Base-by-base conservation (phyloP, 2,113 vertebrate species). In the Gadus chalcogrammus region DNA sequence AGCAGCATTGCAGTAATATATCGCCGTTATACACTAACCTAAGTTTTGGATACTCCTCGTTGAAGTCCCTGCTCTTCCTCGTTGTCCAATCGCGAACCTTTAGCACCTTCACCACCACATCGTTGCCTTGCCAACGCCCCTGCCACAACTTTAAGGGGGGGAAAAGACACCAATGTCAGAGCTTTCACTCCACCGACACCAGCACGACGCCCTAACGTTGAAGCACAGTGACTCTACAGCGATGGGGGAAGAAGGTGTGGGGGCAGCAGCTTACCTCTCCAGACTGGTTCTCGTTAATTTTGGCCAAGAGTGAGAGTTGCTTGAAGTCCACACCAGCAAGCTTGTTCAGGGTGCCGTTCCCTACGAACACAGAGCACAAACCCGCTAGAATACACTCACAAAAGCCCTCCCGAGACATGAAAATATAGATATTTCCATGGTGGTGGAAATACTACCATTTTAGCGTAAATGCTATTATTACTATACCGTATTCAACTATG, bases 331-430 rank as follows among this genome's bases (percentile, higher is more conserved):
- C 93, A 53, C 97, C 97, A 0, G 97, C 94, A 0, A 95, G 94
- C 90, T 99, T 99, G 85, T 99, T 99, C 68, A 99, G 91, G 15
- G 97, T 99, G 71, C 97, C 97, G 0, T 99, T 99, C 53, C 97
- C 97, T 99, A 69, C 8, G 84, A 61, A 76, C 62, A 85, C 59
- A 71, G 61, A 17, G 71, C 13, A 78, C 67, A 67, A 9, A 7
- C 5, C 42, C 12, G 42, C 2, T 48, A 67, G 60, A 35, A 20
- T 65, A 5, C 68, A 60, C 5, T 56, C 28, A 22, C 35, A 64
- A 22, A 11, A 61, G 31, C 31, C 31, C 31, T 4, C 31, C 31
- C 31, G 4, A 35, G 31, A 35, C 31, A 35, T 35, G 31, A 35
- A 35, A 4, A 5, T 35, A 35, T 35, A 5, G 4, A 35, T 35